phyloP scores from a whole-genome alignment of 2,797 vertebrate genomes.

The Amblyopsis hoosieri region DNA sequence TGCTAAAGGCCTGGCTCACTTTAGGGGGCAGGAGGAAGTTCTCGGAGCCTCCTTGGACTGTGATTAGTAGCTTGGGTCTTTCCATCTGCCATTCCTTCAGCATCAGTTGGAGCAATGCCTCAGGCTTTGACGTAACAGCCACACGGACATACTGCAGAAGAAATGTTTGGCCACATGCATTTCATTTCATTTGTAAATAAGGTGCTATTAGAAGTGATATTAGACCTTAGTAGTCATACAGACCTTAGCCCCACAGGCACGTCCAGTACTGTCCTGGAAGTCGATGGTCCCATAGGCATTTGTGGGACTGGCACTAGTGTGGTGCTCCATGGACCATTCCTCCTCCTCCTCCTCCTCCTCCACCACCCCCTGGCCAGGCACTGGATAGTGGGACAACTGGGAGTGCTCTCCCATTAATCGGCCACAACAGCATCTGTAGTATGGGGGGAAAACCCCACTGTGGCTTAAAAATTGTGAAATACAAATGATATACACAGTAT shows the following conservation, averaged over 20 bases:
- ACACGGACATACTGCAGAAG: constrained; percentile 87
- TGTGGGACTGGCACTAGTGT: constrained; percentile 87
- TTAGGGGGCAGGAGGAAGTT: constrained; percentile 88
- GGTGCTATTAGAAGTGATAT: background rate
- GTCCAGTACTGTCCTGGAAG: constrained; percentile 90
- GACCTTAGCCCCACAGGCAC: constrained; percentile 93
- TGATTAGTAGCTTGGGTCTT: constrained; percentile 91
- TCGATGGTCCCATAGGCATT: constrained; percentile 91
- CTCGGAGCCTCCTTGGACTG: constrained; percentile 90
- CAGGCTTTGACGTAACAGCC: constrained; percentile 87
- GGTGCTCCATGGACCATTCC: constrained; percentile 86
- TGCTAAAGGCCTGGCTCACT: constrained; percentile 87
- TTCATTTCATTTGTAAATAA: too few relatives aligned
- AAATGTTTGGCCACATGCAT: background rate
- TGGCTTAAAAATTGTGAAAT: background rate
- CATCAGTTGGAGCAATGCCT: constrained; percentile 89
- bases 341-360: constrained; percentile 64
- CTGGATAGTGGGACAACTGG: constrained; percentile 60
- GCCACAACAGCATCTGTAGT: constrained; percentile 90
- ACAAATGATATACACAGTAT: background rate
- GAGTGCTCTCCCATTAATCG: constrained; percentile 87
- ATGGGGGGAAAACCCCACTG: constrained; percentile 37
- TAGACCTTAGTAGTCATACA: constrained; percentile 25
- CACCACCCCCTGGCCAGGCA: constrained; percentile 50
- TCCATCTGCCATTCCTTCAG: constrained; percentile 96